Base-by-base conservation (phyloP, 2,113 vertebrate species). In the Rhabdomys dilectus region DNA sequence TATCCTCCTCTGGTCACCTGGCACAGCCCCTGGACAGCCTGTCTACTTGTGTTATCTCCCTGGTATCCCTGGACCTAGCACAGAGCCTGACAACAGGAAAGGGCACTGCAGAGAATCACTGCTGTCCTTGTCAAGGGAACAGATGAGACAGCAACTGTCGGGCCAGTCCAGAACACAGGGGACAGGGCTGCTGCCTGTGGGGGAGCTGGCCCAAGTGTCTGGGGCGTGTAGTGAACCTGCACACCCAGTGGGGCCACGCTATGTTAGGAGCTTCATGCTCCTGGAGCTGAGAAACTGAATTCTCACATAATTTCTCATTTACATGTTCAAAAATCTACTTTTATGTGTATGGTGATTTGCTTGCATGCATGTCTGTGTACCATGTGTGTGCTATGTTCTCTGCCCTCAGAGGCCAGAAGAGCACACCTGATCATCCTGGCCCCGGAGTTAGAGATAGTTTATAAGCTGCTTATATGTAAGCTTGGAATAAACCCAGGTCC, bases 91-190 rank as follows among this genome's bases (percentile, higher is more conserved):
- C 48, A 80, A 42, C 42, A 1, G 0, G 13, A 19, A 42, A 68
- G 56, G 75, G 53, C 21, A n/a, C 34, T 1, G 11, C 5, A 26
- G 42, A 7, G 12, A 73, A 9, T 0, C 4, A 26, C 1, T 11
- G 31, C 1, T 73, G 85, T 75, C 2, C 90, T 13, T 9, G 48
- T 39, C 0, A 85, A 34, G 58, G 53, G 53, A 9, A 5, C 2
- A 3, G 26, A 21, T 4, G 31, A 9, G 29, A 53, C 0, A 0
- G 39, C 6, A 21, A 21, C 7, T 4, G 29, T 70, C 12, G 64
- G 80, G 24, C 36, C 22, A 53, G 87, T n/a, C 34, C 34, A 72
- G 68, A 36, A 26, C 60, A 66, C 10, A 60, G 36, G 8, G 9
- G 6, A 51, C 31, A 3, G 16, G 82, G 48, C 12, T 36, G 36